A percentile compares a stretch with the other conserved stretches of the same genome.
phyloP scores from a whole-genome alignment of 2,797 vertebrate genomes.

The Oreochromis grahami region DNA sequence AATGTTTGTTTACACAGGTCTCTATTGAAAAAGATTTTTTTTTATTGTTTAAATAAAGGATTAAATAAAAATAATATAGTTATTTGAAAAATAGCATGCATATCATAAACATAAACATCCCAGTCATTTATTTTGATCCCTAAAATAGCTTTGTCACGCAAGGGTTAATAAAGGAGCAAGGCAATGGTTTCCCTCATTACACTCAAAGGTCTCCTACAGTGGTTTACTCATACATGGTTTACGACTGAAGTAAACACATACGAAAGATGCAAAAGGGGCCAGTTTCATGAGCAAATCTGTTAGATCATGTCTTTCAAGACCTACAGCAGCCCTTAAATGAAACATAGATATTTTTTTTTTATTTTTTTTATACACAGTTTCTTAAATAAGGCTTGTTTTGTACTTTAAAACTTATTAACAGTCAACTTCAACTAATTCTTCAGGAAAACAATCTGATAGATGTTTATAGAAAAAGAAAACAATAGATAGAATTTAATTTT shows the following conservation, averaged over 20 bases:
- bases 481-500: background rate
- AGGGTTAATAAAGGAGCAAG: background rate
- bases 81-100: background rate
- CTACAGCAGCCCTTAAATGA: background rate
- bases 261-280: background rate
- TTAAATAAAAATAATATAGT: background rate
- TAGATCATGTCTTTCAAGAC: background rate
- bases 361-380: background rate
- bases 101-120: background rate
- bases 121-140: background rate
- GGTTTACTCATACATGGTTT: background rate
- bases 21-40: background rate
- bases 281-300: background rate
- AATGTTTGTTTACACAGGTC: background rate
- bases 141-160: background rate
- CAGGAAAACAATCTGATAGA: background rate
- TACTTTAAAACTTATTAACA: background rate
- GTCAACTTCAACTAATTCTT: background rate
- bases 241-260: background rate
- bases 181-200: background rate
- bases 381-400: background rate
- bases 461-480: background rate
- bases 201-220: background rate
- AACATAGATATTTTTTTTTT: accelerated
- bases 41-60: background rate